These are phyloP conservation scores for Leptinotarsa lineolata DNA, from an alignment of 1,140 invertebrate genomes.

Conservation along the genomic window DNA sequence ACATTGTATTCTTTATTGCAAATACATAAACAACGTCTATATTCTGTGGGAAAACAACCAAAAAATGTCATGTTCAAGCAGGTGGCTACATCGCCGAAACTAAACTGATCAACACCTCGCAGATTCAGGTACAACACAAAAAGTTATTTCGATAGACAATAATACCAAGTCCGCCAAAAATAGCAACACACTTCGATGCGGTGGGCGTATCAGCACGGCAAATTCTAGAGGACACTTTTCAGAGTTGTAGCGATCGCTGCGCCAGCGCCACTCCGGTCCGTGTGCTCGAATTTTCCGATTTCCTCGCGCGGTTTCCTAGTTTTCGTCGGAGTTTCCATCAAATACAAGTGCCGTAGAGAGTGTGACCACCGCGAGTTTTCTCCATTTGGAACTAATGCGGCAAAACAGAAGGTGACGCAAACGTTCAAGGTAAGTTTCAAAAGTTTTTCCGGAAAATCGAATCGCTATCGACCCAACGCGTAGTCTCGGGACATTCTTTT, in stretches of 20 bases:
- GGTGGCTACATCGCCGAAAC: neutral
- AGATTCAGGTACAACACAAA: conserved; percentile 5
- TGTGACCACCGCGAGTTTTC: conserved; percentile 24
- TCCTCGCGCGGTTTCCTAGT: conserved; percentile 44
- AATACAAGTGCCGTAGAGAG: conserved; percentile 20
- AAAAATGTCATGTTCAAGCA: neutral
- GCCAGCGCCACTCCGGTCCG: conserved; percentile 4
- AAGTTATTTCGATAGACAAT: conserved; percentile 12
- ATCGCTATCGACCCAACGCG: neutral
- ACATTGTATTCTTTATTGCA: neutral
- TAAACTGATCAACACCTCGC: neutral
- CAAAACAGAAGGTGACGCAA: conserved; percentile 41
- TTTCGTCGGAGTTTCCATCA: conserved; percentile 42
- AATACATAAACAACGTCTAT: neutral
- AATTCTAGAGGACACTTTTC: conserved; percentile 2
- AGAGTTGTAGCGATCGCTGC: conserved; percentile 6
- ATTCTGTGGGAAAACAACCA: neutral
- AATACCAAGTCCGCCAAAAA: conserved; percentile 1
- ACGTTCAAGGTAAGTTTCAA: conserved; percentile 33
- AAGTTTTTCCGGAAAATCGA: conserved; percentile 3
- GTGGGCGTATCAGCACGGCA: conserved; percentile 14
- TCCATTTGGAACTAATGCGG: conserved; percentile 45
- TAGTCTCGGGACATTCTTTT: neutral
- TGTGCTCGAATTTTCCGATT: conserved; percentile 21
- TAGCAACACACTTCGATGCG: conserved; percentile 14